Base-by-base conservation (phyloP, 2,888 invertebrate genomes). In the Lasioglossum vierecki region DNA sequence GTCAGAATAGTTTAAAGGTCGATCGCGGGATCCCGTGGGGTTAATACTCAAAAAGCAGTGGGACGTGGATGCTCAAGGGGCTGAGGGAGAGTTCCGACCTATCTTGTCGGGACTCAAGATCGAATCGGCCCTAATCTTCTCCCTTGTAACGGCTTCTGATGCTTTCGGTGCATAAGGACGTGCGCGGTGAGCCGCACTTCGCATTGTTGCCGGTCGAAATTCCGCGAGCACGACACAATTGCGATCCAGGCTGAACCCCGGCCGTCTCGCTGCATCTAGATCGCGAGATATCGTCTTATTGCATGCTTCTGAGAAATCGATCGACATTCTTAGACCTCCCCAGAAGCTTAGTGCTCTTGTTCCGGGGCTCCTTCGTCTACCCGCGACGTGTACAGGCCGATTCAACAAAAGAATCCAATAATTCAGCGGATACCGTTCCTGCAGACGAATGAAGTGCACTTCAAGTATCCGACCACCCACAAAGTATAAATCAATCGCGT, bases 221-320 rank as follows among this genome's bases (percentile, higher is more conserved):
- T 70, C 82, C 71, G 60, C 39, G 66, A 82, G 76, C 77, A 49
- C 68, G 79, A 72, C 83, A 88, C 90, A 91, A 91, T 91, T 85
- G 85, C 86, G 83, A 83, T 73, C 73, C 60, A 80, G 70, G 60
- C 76, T 76, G 53, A 63, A 44, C 44, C 11, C 26, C 13, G 35
- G 39, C 39, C 30, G 11, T 46, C 46, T 63, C 39, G 53, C 79
- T 85, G 84, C 85, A 86, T 90, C 84, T 80, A 70, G 86, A 90
- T 90, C 86, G 82, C 76, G 77, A 57, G 66, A 82, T 80, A 88
- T 87, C 85, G 85, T 82, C 85, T 88, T 91, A 90, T 91, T 91
- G 88, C 84, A 76, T 84, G 79, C 88, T 84, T 79, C 70, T n/a
- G n/a, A 60, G 82, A 79, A 83, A 91, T 88, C 85, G 89, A 90